Evolutionary conservation across 2,797 vertebrate species (phyloP).

Genomic region (Silurus aristotelis): DNA sequence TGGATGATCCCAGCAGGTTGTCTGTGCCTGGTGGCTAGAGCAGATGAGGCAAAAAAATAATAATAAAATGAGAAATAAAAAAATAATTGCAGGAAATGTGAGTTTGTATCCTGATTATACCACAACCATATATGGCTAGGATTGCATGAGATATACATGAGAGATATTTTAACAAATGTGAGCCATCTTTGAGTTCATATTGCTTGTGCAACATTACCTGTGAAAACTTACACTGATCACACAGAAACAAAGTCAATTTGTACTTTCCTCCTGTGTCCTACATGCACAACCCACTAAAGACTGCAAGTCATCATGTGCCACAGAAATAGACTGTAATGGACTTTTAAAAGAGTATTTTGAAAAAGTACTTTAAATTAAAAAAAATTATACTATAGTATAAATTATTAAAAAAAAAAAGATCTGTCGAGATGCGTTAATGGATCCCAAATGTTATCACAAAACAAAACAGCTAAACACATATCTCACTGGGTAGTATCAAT

Average conservation of each 20-base stretch:
- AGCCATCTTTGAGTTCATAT: slow-evolving; percentile 19
- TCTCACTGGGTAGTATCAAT: slow-evolving; percentile 50
- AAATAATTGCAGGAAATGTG: not conserved
- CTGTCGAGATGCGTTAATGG: not conserved
- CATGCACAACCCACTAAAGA: slow-evolving; percentile 39
- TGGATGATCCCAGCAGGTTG: slow-evolving; percentile 98
- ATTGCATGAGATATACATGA: not conserved
- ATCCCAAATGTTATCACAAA: not conserved
- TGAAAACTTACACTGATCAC: slow-evolving; percentile 57
- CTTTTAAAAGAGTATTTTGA: too few relatives aligned
- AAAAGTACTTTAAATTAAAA: too few relatives aligned
- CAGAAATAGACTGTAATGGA: not conserved
- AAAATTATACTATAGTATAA: too few relatives aligned
- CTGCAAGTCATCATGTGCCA: not conserved
- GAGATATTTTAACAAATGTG: not conserved
- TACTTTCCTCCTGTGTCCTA: slow-evolving; percentile 37
- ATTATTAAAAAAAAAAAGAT: not conserved
- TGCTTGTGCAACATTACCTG: slow-evolving; percentile 55
- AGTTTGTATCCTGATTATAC: not conserved
- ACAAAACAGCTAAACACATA: not conserved
- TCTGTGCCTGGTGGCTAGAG: slow-evolving; percentile 94
- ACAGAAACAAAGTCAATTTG: slow-evolving; percentile 33
- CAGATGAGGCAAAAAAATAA: slow-evolving; percentile 28
- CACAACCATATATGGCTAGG: not conserved
- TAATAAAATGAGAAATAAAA: slow-evolving; percentile 35